Evolutionary conservation across 2,888 invertebrate genomes (phyloP), one percentile per base, ranked within the genome.

Genomic region (Trachelus iudaicus): DNA sequence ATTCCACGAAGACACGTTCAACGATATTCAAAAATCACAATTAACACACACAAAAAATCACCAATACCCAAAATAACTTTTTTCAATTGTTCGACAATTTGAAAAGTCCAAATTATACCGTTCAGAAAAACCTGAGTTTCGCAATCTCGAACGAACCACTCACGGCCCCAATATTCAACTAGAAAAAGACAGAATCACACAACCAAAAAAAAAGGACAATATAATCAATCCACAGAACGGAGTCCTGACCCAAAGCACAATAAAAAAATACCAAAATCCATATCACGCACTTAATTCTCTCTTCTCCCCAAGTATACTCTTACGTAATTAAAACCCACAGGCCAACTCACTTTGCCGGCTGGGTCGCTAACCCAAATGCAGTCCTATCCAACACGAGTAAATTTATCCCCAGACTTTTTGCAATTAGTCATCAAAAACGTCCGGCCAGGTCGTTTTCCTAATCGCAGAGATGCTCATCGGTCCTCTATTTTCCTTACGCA

Each of bases 291-390:
- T 23, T 23, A 9, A 56, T 23, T 15, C 56, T 56, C 56, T 9
- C 23, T 9, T 56, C 56, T 23, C 56, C 1, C 9, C 56, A 9
- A 23, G 9, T 56, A 9, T 9, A 34, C 34, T 71, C 71, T 71
- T 71, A 71, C 71, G 71, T 71, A 71, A 71, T 71, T 31, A 34
- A 71, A 31, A 34, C 33, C n/a, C 56, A 56, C 56, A 23, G 2
- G 56, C 71, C 71, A 71, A 71, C 71, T 71, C 71, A 71, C 71
- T 71, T 34, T 31, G 71, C 71, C 71, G 71, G 71, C 12, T 34
- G 71, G 71, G 81, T 84, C 82, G 83, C 84, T 86, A 88, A 86
- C 85, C 82, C 86, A 83, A 88, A 86, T 86, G 81, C 84, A 83
- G 84, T 82, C 79, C 9, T 23, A 81, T 81, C 81, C 81, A 78